Evolutionary conservation across 2,113 vertebrate species (phyloP), one percentile per base, ranked within the genome.

Genomic region (Naja naja): DNA sequence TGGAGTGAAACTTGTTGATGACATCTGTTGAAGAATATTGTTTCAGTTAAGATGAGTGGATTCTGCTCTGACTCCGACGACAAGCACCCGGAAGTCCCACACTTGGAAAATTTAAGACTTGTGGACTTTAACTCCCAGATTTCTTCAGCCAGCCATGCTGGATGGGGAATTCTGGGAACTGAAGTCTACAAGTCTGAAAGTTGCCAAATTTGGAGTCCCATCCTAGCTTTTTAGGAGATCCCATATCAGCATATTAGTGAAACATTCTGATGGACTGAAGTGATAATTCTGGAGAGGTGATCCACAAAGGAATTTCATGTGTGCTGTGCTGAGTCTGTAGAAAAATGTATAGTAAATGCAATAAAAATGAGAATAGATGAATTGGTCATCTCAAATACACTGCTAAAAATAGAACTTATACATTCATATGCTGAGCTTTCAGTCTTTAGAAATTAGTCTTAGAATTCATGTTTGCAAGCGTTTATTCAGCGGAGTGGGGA

Each of bases 1-100:
- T 0, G 99, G 99, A 0, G 97, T 98, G 0, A 98, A 98, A 89
- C 97, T 99, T 1, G 98, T 99, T 45, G 98, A 98, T 1, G 99
- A 99, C 9, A 95, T 94, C 5, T 97, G 98, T 93, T 99, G 96
- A 98, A 92, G 69, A 56, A 1, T 1, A 23, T 5, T 0, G 1
- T 22, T 39, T 14, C 45, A 69, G n/a, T 34, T 1, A 0, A 1
- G 0, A 0, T 1, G 58, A 87, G 49, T n/a, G n/a, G 47, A 47
- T 49, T 49, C 47, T 49, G 8, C 47, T 49, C 47, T 7, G 7
- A 49, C 47, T 49, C 47, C 8, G 8, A 49, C 7, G 8, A 49
- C 8, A 8, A 49, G 47, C 8, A 49, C 47, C 47, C 8, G 7
- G 8, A 49, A 49, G 47, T 49, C 8, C 1, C 12, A 69, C 30